A percentile compares a stretch with the other conserved stretches of the same genome.
phyloP scores from a whole-genome alignment of 1,140 invertebrate genomes.

The Zaprionus africanus region DNA sequence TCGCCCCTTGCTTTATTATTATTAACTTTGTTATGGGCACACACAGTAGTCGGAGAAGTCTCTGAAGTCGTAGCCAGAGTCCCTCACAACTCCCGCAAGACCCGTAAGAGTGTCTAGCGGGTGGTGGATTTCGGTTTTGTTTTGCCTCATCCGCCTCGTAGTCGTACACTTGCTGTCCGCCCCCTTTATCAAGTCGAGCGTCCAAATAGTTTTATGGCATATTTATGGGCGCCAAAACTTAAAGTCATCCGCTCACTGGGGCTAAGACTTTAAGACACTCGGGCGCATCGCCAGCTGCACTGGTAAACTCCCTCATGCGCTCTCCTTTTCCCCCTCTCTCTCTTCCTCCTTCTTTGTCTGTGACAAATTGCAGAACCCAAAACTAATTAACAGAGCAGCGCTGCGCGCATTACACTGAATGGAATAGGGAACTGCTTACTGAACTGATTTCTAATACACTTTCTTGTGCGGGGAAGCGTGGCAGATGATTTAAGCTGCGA shows the following conservation, averaged over 20 bases:
- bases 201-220: conserved; percentile 81
- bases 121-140: conserved; percentile 36
- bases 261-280: conserved; percentile 76
- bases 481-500: neutral
- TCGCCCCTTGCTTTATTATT: conserved; percentile 70
- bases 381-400: conserved; percentile 71
- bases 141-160: conserved; percentile 41
- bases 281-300: conserved; percentile 52
- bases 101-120: conserved; percentile 4
- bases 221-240: conserved; percentile 81
- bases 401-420: conserved; percentile 50
- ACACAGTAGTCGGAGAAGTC: conserved; percentile 60
- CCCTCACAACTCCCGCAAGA: conserved; percentile 38
- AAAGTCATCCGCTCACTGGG: conserved; percentile 54
- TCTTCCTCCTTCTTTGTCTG: conserved; percentile 19
- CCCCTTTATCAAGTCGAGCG: conserved; percentile 73
- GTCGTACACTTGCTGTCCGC: conserved; percentile 73
- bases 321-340: neutral
- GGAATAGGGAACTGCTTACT: conserved; percentile 3
- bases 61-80: conserved; percentile 39
- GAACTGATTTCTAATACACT: conserved; percentile 22
- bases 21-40: conserved; percentile 76
- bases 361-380: conserved; percentile 71
- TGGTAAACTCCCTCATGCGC: neutral
- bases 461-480: neutral